phyloP scores from a whole-genome alignment of 92 coral and sea anemone genomes.

The Scolanthus callimorphus region DNA sequence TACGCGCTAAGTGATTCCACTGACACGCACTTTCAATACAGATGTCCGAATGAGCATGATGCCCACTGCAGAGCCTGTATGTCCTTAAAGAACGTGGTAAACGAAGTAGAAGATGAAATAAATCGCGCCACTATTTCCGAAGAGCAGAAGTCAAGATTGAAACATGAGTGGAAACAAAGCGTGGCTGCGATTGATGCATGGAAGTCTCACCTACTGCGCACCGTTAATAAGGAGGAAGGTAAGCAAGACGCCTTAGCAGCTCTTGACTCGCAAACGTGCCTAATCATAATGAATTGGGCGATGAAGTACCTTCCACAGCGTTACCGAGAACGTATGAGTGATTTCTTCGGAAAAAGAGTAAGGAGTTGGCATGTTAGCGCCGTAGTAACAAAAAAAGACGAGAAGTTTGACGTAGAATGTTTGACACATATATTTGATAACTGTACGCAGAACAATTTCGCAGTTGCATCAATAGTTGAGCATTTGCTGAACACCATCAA shows the following conservation, averaged over 20 bases:
- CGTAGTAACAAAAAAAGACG: constrained; percentile 31
- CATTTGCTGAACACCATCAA: too few species aligned
- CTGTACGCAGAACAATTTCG: too few species aligned
- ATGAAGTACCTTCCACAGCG: constrained; percentile 40
- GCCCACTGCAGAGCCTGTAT: constrained; percentile 34
- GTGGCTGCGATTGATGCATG: constrained; percentile 32
- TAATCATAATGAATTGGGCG: constrained; percentile 37
- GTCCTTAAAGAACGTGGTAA: constrained; percentile 25
- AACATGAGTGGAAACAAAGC: constrained; percentile 40
- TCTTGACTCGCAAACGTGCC: constrained; percentile 29
- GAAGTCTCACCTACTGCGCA: constrained; percentile 33
- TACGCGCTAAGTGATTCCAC: constrained; percentile 37
- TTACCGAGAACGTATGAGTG: constrained; percentile 34
- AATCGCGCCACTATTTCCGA: constrained; percentile 9
- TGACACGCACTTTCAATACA: neutral
- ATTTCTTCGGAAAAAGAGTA: constrained; percentile 39
- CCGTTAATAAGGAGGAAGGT: constrained; percentile 32
- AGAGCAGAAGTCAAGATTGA: constrained; percentile 28
- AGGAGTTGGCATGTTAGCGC: constrained; percentile 44
- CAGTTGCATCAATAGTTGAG: too few species aligned
- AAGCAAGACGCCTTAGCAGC: constrained; percentile 40
- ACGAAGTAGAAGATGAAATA: constrained; percentile 17
- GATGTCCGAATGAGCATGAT: constrained; percentile 27
- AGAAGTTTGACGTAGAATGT: too few species aligned
- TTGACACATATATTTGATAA: too few species aligned